Evolutionary conservation across 1,140 invertebrate genomes (phyloP).

Genomic region (Acromyrmex charruanus): DNA sequence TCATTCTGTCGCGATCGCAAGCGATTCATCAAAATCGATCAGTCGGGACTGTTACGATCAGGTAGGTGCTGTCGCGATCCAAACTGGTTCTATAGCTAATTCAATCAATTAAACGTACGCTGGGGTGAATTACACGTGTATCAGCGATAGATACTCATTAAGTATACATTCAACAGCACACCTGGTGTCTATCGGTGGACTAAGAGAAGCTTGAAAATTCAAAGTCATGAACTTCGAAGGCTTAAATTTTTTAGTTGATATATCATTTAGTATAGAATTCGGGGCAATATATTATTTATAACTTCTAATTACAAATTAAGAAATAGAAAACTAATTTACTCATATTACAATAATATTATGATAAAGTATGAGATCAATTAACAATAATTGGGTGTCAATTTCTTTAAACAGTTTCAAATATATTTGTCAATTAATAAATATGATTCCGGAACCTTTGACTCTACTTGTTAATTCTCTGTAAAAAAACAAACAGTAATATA

Average conservation of each 20-base stretch:
- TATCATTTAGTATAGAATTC: not conserved
- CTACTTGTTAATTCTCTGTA: no score
- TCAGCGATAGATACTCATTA: constrained; percentile 63
- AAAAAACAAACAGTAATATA: no score
- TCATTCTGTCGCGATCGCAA: not conserved
- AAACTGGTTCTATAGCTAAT: constrained; percentile 54
- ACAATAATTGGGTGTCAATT: no score
- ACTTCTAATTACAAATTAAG: no score
- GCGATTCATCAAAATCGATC: constrained; percentile 63
- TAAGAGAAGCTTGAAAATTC: constrained; percentile 8
- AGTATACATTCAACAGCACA: constrained; percentile 23
- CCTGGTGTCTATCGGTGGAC: constrained; percentile 31
- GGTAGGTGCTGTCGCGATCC: constrained; percentile 52
- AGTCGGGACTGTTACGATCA: constrained; percentile 52
- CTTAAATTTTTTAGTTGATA: not conserved
- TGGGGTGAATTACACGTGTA: constrained; percentile 55
- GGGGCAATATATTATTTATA: not conserved
- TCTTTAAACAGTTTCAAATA: no score
- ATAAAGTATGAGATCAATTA: no score
- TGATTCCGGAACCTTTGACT: no score
- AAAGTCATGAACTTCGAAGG: not conserved
- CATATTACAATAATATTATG: no score
- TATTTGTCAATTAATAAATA: no score
- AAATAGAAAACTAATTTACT: no score
- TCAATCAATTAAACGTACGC: constrained; percentile 63